Percentiles rank a stretch among this genome's conserved stretches.
These are phyloP conservation scores for Tinea semifulvella DNA, from an alignment of 2,888 invertebrate genomes.

Conservation along the genomic window DNA sequence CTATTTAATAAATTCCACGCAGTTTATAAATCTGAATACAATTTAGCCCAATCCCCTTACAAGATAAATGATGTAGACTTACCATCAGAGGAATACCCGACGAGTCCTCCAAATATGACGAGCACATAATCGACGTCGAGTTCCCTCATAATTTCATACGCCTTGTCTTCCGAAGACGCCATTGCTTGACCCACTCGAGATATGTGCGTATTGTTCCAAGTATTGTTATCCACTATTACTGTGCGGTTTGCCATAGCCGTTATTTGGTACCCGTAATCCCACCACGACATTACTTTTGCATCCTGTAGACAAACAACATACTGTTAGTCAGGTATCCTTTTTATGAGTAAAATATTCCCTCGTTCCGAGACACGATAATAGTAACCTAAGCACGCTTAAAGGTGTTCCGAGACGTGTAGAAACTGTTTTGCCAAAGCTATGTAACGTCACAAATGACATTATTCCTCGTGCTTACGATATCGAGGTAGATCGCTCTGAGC, in stretches of 20 bases:
- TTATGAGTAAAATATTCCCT: too few relatives aligned
- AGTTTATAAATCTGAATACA: too few relatives aligned
- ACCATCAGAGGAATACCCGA: constrained; percentile 98
- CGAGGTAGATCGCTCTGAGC: too few relatives aligned
- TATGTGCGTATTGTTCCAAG: constrained; percentile 99
- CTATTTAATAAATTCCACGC: too few relatives aligned
- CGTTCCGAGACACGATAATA: too few relatives aligned
- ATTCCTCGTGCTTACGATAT: too few relatives aligned
- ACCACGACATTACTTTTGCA: constrained; percentile 99
- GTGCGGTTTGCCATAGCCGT: constrained; percentile 99
- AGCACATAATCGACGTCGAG: constrained; percentile 97
- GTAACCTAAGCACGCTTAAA: too few relatives aligned
- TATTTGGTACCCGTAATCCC: constrained; percentile 99
- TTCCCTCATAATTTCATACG: constrained; percentile 97
- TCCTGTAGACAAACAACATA: constrained; percentile 71
- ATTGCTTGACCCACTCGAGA: constrained; percentile 98
- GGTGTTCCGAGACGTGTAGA: too few relatives aligned
- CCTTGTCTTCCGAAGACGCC: constrained; percentile 96
- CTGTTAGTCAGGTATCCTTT: too few relatives aligned
- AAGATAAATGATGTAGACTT: constrained; percentile 27
- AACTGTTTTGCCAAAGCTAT: too few relatives aligned
- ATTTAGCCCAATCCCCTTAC: too few relatives aligned
- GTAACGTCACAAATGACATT: too few relatives aligned
- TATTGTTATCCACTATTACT: constrained; percentile 98
- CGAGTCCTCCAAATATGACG: constrained; percentile 98